These are phyloP conservation scores for Catocala nupta DNA, from an alignment of 2,888 invertebrate species.

Conservation along the genomic window DNA sequence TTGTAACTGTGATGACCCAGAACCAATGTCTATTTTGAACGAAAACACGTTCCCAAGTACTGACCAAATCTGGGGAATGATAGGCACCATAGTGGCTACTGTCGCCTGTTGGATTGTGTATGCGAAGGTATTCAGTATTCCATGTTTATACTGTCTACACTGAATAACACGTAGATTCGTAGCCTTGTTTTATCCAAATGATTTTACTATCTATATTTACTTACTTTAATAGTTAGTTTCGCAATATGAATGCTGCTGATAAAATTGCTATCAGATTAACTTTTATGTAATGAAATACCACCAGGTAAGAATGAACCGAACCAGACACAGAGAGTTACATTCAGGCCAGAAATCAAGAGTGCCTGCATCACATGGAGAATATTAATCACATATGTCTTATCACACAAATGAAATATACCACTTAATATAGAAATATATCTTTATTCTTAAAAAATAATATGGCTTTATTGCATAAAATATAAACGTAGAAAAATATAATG, in stretches of 20 bases:
- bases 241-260: no score
- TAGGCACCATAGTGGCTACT: slow-evolving; percentile 70
- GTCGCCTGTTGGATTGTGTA: slow-evolving; percentile 69
- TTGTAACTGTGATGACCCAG: slow-evolving; percentile 73
- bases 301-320: slow-evolving; percentile 45
- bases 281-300: neutral
- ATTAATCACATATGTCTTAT: slow-evolving; percentile 31
- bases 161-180: neutral
- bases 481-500: slow-evolving; percentile 47
- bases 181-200: neutral
- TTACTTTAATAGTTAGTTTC: no score
- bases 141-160: neutral
- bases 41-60: slow-evolving; percentile 68
- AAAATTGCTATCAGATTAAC: no score
- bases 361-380: slow-evolving; percentile 22
- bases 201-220: neutral
- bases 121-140: slow-evolving; percentile 59
- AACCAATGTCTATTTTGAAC: slow-evolving; percentile 44
- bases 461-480: slow-evolving; percentile 54
- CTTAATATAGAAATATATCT: slow-evolving; percentile 42
- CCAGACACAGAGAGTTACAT: slow-evolving; percentile 27
- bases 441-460: slow-evolving; percentile 54
- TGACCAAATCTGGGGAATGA: slow-evolving; percentile 78
- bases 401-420: slow-evolving; percentile 18
- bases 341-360: slow-evolving; percentile 35